Conservation (phyloP, 2,797 vertebrate species). For the Chelon auratus region DNA sequence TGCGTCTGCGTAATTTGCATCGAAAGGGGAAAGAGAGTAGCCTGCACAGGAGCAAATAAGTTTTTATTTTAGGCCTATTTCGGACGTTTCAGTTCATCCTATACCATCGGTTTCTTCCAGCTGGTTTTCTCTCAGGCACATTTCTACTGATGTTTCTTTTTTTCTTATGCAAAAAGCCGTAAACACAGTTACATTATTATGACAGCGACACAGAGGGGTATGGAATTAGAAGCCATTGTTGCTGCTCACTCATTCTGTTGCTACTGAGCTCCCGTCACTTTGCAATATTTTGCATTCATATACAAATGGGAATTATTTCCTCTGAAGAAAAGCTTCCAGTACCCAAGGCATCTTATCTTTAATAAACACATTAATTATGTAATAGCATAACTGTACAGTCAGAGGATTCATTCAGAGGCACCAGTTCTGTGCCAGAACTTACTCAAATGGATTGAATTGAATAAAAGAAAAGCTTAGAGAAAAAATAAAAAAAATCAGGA, state of each 20-base stretch:
- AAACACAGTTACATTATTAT: constrained; percentile 60
- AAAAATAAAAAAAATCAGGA: constrained; percentile 11
- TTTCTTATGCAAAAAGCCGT: constrained; percentile 51
- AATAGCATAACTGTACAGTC: constrained; percentile 61
- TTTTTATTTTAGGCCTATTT: constrained; percentile 59
- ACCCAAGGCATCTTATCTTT: constrained; percentile 68
- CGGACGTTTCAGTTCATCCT: constrained; percentile 50
- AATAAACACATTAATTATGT: constrained; percentile 78
- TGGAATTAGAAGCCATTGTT: constrained; percentile 66
- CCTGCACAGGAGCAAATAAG: constrained; percentile 19
- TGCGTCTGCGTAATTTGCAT: constrained; percentile 68
- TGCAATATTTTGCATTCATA: constrained; percentile 68
- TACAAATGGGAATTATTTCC: constrained; percentile 74
- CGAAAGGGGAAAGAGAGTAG: constrained; percentile 19
- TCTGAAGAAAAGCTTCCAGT: constrained; percentile 55
- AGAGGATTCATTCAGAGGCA: constrained; percentile 58
- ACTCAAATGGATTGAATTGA: constrained; percentile 30
- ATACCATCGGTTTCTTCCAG: constrained; percentile 38
- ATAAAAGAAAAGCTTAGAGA: constrained; percentile 27
- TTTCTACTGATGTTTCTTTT: constrained; percentile 46
- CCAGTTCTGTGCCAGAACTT: constrained; percentile 30
- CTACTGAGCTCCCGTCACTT: constrained; percentile 53
- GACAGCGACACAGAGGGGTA: constrained; percentile 48
- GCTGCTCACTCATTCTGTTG: constrained; percentile 68
- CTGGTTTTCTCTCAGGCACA: constrained; percentile 41